phyloP scores from a whole-genome alignment of 1,140 invertebrate species.

The Globodera rostochiensis region DNA sequence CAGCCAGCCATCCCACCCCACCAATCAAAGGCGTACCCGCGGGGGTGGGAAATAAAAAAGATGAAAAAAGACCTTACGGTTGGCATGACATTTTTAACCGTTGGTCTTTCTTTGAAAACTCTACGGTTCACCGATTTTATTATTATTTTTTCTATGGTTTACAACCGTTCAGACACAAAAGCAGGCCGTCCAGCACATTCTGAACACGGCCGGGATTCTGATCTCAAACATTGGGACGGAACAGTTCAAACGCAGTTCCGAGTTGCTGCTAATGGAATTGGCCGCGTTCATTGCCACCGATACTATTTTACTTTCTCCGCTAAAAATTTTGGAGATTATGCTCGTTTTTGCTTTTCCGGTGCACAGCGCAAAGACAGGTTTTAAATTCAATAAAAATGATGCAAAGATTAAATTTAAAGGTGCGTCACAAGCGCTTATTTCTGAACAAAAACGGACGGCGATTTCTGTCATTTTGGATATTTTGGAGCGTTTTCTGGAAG shows the following conservation, averaged over 20 bases:
- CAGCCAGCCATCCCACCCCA: not conserved
- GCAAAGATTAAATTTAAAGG: slow-evolving; percentile 20
- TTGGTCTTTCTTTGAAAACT: not conserved
- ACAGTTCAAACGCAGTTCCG: slow-evolving; percentile 19
- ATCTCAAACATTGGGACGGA: slow-evolving; percentile 52
- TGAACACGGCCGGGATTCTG: slow-evolving; percentile 40
- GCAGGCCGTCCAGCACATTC: slow-evolving; percentile 30
- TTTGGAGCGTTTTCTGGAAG: slow-evolving; percentile 31
- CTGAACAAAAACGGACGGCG: slow-evolving; percentile 20
- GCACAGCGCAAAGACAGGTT: slow-evolving; percentile 30
- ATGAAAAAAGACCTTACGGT: slow-evolving; percentile 8
- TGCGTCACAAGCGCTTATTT: slow-evolving; percentile 10
- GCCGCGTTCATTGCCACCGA: slow-evolving; percentile 14
- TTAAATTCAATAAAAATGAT: slow-evolving; percentile 14
- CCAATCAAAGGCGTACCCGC: not conserved
- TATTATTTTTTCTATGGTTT: not conserved
- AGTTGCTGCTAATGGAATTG: slow-evolving; percentile 27
- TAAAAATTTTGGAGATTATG: slow-evolving; percentile 25
- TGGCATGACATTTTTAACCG: too few relatives aligned
- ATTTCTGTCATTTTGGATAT: slow-evolving; percentile 9
- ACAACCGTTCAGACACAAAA: slow-evolving; percentile 32
- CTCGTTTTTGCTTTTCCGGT: slow-evolving; percentile 30
- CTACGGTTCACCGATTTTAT: too few relatives aligned
- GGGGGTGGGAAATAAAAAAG: not conserved
- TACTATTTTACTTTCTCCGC: slow-evolving; percentile 23